Evolutionary conservation across 2,888 invertebrate species (phyloP).

Genomic region (Diaperis boleti): DNA sequence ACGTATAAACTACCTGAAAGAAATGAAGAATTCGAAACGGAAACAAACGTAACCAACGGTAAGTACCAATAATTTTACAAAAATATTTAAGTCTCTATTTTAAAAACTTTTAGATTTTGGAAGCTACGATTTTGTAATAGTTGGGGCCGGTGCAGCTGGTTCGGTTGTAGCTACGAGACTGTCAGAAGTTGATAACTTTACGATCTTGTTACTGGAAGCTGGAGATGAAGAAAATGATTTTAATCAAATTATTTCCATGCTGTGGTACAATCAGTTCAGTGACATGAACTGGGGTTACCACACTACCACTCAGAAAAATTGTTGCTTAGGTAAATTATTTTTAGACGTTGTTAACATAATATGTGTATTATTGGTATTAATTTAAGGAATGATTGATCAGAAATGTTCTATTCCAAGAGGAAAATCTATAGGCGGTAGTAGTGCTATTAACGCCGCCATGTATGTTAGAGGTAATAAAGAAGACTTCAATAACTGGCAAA

Average conservation of each 20-base stretch:
- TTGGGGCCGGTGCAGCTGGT: slow-evolving; percentile 49
- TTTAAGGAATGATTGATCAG: slow-evolving; percentile 44
- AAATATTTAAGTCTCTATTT: neutral
- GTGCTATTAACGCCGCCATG: slow-evolving; percentile 46
- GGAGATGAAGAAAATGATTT: slow-evolving; percentile 45
- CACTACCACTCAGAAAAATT: slow-evolving; percentile 45
- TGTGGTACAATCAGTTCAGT: slow-evolving; percentile 24
- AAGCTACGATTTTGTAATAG: slow-evolving; percentile 47
- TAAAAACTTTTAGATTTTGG: slow-evolving; percentile 40
- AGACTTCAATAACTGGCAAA: slow-evolving; percentile 88
- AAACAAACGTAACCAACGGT: neutral
- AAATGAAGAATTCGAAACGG: neutral
- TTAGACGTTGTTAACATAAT: too few species aligned
- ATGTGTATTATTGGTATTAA: too few species aligned
- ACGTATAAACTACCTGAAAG: neutral
- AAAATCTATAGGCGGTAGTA: slow-evolving; percentile 45
- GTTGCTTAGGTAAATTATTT: slow-evolving; percentile 47
- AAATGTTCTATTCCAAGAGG: slow-evolving; percentile 43
- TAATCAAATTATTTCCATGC: slow-evolving; percentile 45
- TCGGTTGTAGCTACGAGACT: slow-evolving; percentile 46
- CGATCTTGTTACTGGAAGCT: slow-evolving; percentile 49
- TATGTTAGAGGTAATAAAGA: slow-evolving; percentile 62
- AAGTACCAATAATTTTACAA: neutral
- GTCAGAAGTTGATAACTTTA: slow-evolving; percentile 46
- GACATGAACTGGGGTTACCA: slow-evolving; percentile 51